A percentile compares a stretch with the other conserved stretches of the same genome.
Evolutionary conservation across 2,797 vertebrate genomes (phyloP).

Genomic region (Cuculus canorus): DNA sequence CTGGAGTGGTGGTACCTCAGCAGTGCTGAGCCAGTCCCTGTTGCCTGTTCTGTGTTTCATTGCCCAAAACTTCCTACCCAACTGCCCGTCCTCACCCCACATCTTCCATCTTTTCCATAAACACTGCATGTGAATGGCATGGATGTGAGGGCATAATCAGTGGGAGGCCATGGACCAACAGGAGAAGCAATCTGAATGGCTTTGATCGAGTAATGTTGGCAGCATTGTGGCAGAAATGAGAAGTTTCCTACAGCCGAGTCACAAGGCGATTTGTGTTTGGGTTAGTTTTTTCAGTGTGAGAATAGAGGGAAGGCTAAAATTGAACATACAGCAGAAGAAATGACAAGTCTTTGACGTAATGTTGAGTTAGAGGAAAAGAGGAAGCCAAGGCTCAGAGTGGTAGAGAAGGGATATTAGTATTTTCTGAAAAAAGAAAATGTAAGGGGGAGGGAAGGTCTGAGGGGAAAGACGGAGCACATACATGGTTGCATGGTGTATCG

Average conservation of each 20-base stretch:
- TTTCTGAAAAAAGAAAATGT: neutral
- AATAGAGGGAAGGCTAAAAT: neutral
- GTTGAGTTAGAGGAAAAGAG: neutral
- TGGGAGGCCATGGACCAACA: conserved; percentile 21
- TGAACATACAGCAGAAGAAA: neutral
- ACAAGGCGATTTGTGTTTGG: neutral
- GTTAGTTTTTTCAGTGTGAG: neutral
- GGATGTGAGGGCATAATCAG: neutral
- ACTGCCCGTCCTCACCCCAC: neutral
- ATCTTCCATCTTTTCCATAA: neutral
- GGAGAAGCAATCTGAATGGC: neutral
- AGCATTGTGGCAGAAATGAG: neutral
- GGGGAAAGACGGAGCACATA: neutral
- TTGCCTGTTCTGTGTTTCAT: neutral
- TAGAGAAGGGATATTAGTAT: neutral
- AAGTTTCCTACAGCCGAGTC: conserved; percentile 15
- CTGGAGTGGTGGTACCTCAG: neutral
- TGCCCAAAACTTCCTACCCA: neutral
- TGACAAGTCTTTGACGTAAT: rapidly evolving
- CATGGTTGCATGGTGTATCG: neutral
- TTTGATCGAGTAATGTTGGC: neutral
- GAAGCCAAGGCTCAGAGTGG: neutral
- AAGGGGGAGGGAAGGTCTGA: neutral
- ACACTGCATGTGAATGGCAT: rapidly evolving
- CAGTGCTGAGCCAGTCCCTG: neutral